Evolutionary conservation across 2,888 invertebrate species (phyloP), one percentile per base, ranked within the genome.

Genomic region (Tiphia femorata): DNA sequence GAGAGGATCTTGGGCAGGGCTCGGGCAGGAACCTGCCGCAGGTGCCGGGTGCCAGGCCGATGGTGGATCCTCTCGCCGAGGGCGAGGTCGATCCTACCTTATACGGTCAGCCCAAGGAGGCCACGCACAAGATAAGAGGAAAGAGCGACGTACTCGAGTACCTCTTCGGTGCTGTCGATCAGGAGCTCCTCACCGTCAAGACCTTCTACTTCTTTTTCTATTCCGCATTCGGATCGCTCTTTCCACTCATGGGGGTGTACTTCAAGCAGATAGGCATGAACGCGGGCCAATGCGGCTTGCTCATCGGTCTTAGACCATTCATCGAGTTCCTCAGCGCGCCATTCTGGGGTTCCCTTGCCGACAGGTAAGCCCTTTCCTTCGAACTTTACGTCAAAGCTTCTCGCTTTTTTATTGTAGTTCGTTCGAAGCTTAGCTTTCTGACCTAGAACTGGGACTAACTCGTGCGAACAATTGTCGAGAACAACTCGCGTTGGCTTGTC

Each of bases 221-320:
- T 85, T 96, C 98, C 35, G 98, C 98, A 1, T 99, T 99, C 83
- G 99, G 99, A 4, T 97, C 97, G 0, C 88, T 99, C 12, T 99
- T 98, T 82, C 99, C 99, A 0, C 86, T 99, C 60, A 95, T 99
- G 92, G 98, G 97, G 29, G 96, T 99, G 40, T 99, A 98, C 86
- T 99, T 99, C 88, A 99, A 99, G 86, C 98, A 98, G 87, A 93
- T 98, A 92, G 97, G 97, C 58, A 97, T 99, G 97, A 98, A 97
- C 85, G 95, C 98, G 1, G 93, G 93, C 14, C 97, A 98, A 83
- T 95, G 96, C 78, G 97, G 97, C 4, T 87, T 95, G 52, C 87
- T 96, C n/a, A 94, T 98, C 73, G 98, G 99, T 20, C 92, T 96
- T 72, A 88, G 99, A 61, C 98, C 98, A 1, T 95, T 99, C 82